These are phyloP conservation scores for Microchirus variegatus DNA, from an alignment of 2,797 vertebrate species.

Conservation along the genomic window DNA sequence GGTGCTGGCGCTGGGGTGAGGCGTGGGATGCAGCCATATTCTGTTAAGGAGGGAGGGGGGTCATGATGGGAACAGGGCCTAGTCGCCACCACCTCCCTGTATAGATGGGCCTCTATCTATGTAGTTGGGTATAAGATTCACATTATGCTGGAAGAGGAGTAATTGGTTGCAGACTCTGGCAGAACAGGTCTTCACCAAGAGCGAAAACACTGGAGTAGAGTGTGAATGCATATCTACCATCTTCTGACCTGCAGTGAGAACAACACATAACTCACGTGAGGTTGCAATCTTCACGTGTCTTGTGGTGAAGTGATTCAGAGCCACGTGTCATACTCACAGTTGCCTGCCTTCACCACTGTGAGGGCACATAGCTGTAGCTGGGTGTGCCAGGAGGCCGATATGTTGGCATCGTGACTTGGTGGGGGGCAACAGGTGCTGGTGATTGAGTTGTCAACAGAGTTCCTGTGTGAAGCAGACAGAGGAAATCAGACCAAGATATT, in stretches of 20 bases:
- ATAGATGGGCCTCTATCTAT: conserved; percentile 64
- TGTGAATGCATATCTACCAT: conserved; percentile 94
- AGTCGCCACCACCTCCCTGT: conserved; percentile 60
- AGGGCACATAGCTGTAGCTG: conserved; percentile 98
- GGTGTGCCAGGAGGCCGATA: conserved; percentile 94
- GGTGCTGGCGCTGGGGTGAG: conserved; percentile 70
- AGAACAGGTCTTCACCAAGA: conserved; percentile 89
- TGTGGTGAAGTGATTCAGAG: background rate
- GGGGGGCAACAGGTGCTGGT: conserved; percentile 90
- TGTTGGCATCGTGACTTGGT: conserved; percentile 93
- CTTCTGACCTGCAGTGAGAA: conserved; percentile 83
- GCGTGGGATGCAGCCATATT: conserved; percentile 81
- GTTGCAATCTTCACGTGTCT: background rate
- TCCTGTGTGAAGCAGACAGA: conserved; percentile 83
- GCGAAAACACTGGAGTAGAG: conserved; percentile 89
- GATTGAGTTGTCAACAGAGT: conserved; percentile 97
- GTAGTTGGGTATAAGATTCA: conserved; percentile 78
- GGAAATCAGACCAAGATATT: background rate
- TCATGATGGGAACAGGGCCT: conserved; percentile 66
- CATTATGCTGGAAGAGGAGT: conserved; percentile 86
- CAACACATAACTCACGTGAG: background rate
- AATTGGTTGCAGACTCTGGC: conserved; percentile 89
- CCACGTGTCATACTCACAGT: conserved; percentile 81
- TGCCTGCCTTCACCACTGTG: conserved; percentile 93
- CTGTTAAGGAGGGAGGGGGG: conserved; percentile 74